phyloP scores from a whole-genome alignment of 1,140 invertebrate genomes.

The Drosophila novamexicana region DNA sequence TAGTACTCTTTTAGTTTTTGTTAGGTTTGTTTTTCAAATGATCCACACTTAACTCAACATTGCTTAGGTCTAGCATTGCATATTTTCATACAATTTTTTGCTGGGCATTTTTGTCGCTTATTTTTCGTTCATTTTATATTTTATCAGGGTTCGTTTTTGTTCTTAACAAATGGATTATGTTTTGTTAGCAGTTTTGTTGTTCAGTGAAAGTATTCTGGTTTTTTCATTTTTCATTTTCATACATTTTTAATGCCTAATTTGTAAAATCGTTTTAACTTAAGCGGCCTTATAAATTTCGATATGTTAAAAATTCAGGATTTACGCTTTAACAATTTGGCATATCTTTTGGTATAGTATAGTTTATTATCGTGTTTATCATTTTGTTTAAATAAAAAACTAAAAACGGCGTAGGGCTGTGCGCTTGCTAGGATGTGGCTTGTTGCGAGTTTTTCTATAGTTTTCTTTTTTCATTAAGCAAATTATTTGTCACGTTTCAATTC shows the following conservation, averaged over 20 bases:
- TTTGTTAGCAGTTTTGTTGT: conserved; percentile 51
- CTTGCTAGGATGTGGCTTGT: conserved; percentile 42
- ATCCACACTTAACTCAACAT: conserved; percentile 60
- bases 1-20: conserved; percentile 48
- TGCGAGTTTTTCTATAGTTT: conserved; percentile 60
- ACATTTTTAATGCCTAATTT: conserved; percentile 74
- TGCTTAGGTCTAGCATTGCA: conserved; percentile 35
- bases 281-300: conserved; percentile 73
- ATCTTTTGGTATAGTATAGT: conserved; percentile 56
- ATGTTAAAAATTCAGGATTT: conserved; percentile 81
- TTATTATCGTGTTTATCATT: conserved; percentile 22
- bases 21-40: conserved; percentile 39
- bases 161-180: conserved; percentile 64
- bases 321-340: conserved; percentile 75
- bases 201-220: conserved; percentile 65
- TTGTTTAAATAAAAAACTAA: conserved; percentile 23
- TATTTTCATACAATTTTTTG: conserved; percentile 30
- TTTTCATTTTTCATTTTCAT: conserved; percentile 20
- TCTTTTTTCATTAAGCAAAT: conserved; percentile 51
- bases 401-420: conserved; percentile 49
- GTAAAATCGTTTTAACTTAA: conserved; percentile 71
- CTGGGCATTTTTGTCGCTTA: conserved; percentile 29
- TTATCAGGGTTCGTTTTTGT: conserved; percentile 38
- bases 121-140: conserved; percentile 20
- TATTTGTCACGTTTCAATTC: conserved; percentile 80